Percentiles rank a stretch among this genome's conserved stretches.
These are phyloP conservation scores for Zeugodacus cucurbitae DNA, from an alignment of 1,140 invertebrate genomes.

Conservation along the genomic window DNA sequence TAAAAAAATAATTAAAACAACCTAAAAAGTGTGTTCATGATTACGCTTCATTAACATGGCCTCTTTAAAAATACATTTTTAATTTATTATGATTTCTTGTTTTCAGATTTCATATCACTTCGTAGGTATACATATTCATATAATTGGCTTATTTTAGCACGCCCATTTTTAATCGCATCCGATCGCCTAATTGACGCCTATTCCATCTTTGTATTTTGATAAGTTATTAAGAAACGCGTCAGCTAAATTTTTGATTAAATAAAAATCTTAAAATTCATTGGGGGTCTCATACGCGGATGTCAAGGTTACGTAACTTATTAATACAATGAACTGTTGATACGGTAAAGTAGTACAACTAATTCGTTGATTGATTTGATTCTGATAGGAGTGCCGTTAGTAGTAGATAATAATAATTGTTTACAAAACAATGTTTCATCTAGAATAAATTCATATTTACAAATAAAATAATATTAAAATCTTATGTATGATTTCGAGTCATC, in stretches of 20 bases:
- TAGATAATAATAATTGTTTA: background rate
- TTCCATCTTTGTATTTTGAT: background rate
- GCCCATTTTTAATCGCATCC: background rate
- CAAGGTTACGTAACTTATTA: background rate
- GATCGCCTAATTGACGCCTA: background rate
- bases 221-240: background rate
- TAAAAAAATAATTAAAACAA: too few species aligned
- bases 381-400: background rate
- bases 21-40: too few species aligned
- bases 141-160: background rate
- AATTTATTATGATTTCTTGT: background rate
- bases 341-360: background rate
- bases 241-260: background rate
- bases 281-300: background rate
- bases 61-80: background rate
- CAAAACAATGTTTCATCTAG: background rate
- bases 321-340: background rate
- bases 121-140: too few species aligned
- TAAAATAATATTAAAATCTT: background rate
- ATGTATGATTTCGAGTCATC: background rate
- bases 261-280: background rate
- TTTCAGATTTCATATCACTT: too few species aligned
- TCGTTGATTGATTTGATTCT: background rate
- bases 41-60: background rate
- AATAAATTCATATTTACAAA: too few species aligned